Conservation (phyloP, 2,113 vertebrate species). For the Proterorhinus semilunaris region DNA sequence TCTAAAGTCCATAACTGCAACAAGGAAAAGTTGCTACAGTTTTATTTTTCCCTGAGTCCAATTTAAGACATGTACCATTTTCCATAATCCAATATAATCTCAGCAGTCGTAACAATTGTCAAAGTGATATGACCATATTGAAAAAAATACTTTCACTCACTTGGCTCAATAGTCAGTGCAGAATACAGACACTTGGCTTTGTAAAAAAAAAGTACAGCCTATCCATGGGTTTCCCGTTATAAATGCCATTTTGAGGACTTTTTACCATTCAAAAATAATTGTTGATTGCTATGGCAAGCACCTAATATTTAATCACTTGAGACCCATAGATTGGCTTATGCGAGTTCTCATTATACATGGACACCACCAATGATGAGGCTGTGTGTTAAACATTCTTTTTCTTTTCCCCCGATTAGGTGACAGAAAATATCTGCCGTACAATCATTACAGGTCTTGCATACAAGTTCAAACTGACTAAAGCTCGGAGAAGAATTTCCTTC, state of each 20-base stretch:
- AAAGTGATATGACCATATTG: not conserved
- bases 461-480: conserved; percentile 18
- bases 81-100: conserved; percentile 1
- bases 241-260: not conserved
- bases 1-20: not conserved
- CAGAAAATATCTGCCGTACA: conserved; percentile 37
- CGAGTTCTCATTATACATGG: no score
- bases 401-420: not conserved
- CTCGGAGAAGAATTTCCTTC: conserved; percentile 13
- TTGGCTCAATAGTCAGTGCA: conserved; percentile 4
- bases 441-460: conserved; percentile 57
- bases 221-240: not conserved
- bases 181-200: conserved; percentile 8
- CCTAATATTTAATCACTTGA: no score
- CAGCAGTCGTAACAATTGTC: not conserved
- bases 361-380: not conserved
- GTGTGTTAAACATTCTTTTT: conserved; percentile 9
- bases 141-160: not conserved
- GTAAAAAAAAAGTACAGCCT: not conserved
- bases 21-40: not conserved
- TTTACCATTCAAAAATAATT: no score
- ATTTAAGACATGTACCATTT: not conserved
- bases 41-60: not conserved
- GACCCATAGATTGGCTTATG: no score
- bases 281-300: no score